Evolutionary conservation across 1,140 invertebrate species (phyloP), one percentile per base, ranked within the genome.

Genomic region (Drosophila sturtevanti): DNA sequence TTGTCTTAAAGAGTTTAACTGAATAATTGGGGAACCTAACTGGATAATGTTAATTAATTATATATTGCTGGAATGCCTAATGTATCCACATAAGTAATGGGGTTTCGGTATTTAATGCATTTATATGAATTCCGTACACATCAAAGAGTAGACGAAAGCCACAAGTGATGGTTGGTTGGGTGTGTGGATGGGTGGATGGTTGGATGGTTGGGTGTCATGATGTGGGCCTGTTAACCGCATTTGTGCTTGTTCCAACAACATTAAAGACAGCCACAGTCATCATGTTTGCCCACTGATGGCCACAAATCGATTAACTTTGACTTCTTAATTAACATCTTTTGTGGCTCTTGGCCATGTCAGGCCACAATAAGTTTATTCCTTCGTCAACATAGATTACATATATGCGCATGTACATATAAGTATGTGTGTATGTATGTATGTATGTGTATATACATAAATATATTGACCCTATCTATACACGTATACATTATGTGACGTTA

Each of bases 291-390:
- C 55, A 31, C 14, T 16, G 18, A 21, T 37, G 52, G 67, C 75
- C 81, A 58, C 78, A 86, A 87, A 87, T 81, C 81, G 82, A 87
- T 86, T 86, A 81, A 87, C 82, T 87, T 86, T 78, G 74, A 84
- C 75, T 79, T 81, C 74, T 81, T 81, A 86, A 87, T 86, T 86
- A 87, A 81, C 82, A 81, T 68, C 70, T 81, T 85, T 78, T 87
- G 82, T 48, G 72, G 81, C 72, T 21, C 51, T 16, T 52, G 63
- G 69, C 54, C 65, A 22, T 37, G 24, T 38, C 63, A 61, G 51
- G 55, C 73, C 73, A 55, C 73, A 69, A 65, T 74, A 77, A 71
- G 73, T 61, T 77, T 71, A 77, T 77, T 65, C 48, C 59, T 66
- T 68, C 66, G 60, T 77, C 74, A 69, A 77, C 74, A 69, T 56